Base-by-base conservation (phyloP, 1,140 invertebrate genomes). In the Euwallacea fornicatus region DNA sequence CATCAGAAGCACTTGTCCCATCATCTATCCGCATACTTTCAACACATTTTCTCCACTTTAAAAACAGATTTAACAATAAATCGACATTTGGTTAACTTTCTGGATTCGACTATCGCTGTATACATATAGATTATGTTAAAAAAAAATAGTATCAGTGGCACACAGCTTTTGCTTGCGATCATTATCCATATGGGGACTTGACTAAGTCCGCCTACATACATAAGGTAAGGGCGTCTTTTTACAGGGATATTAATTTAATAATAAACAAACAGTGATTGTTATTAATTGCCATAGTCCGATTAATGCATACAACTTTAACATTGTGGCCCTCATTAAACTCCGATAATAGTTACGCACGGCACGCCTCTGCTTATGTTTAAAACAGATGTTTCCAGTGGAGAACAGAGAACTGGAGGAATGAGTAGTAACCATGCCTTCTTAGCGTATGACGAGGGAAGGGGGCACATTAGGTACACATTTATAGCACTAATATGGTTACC, bases 61-160 rank as follows among this genome's bases (percentile, higher is more conserved):
- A 50, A 50, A 50, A 10, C 46, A 50, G 46, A 50, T 50, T 50
- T 50, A 50, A 50, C 46, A 50, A 50, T 50, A 50, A 50, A 50
- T 50, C 46, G 46, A 50, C 46, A 50, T 13, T 50, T 50, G 13
- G 46, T 50, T 50, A 11, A 50, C 46, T 50, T 50, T 50, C 46
- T 50, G 46, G 46, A 50, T 50, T 50, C 46, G 13, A 33, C 21
- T 50, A 50, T 50, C 46, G 13, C 13, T 50, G 9, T 13, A 13
- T 10, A 50, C 13, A 50, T 50, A 6, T 50, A 33, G 21, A 33
- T 33, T 33, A 33, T 50, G 46, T 50, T 50, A 50, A 50, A 2
- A 11, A 50, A 50, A 50, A 50, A 50, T 33, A 33, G 21, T 33
- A 33, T 33, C 21, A 33, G 21, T 33, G 21, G 21, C 21, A 33